Conservation (phyloP, 2,113 vertebrate genomes). For the Mesembrinibis cayennensis region DNA sequence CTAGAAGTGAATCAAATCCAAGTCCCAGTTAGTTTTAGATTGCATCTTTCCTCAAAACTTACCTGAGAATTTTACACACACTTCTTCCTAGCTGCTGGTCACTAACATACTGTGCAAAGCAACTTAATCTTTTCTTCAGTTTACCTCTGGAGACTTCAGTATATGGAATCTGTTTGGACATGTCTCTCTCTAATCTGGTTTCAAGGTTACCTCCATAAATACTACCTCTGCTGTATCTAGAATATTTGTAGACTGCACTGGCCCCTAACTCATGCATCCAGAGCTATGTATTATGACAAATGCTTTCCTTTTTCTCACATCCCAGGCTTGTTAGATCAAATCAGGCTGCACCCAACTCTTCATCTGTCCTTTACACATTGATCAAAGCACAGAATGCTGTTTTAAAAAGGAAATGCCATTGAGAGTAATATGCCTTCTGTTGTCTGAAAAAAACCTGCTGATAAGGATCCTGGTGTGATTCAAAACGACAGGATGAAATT, state of each 20-base stretch:
- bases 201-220: neutral
- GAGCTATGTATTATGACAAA: neutral
- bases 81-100: neutral
- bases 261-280: neutral
- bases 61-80: neutral
- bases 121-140: neutral
- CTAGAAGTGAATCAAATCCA: neutral
- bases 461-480: slow-evolving; percentile 10
- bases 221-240: neutral
- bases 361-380: neutral
- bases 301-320: neutral
- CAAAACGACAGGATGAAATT: slow-evolving; percentile 1
- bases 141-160: neutral
- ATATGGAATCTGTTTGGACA: neutral
- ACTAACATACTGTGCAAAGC: neutral
- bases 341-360: neutral
- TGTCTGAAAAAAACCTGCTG: neutral
- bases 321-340: neutral
- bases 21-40: neutral
- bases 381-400: slow-evolving; percentile 37
- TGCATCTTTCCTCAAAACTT: neutral
- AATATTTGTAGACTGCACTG: neutral
- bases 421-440: neutral
- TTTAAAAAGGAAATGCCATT: slow-evolving; percentile 46
- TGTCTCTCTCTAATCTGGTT: neutral